phyloP scores from a whole-genome alignment of 2,113 vertebrate genomes.

The Taurulus bubalis region DNA sequence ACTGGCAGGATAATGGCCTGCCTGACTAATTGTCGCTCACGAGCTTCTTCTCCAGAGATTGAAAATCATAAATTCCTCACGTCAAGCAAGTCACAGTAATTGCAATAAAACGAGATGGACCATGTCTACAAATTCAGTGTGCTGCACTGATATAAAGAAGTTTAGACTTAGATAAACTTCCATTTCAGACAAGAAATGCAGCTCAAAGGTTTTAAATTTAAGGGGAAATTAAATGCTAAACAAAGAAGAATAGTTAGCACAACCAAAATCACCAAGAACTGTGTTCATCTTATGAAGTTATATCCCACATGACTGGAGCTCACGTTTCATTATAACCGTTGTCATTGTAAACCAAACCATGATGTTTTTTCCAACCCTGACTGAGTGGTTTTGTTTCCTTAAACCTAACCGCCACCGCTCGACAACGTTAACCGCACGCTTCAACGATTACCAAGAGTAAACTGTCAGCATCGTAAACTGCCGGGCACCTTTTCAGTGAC shows the following conservation, averaged over 20 bases:
- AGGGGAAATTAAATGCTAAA: background rate
- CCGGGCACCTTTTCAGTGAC: too few species aligned
- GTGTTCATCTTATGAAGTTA: too few species aligned
- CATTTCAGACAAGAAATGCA: background rate
- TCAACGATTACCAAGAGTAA: too few species aligned
- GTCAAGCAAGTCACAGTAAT: background rate
- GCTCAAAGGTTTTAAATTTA: background rate
- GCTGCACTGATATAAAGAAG: too few species aligned
- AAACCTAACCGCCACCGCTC: too few species aligned
- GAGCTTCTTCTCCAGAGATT: constrained; percentile 17
- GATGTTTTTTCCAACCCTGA: too few species aligned
- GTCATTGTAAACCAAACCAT: too few species aligned
- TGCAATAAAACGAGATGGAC: background rate
- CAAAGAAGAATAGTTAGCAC: too few species aligned
- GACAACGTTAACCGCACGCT: too few species aligned
- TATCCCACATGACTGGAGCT: background rate
- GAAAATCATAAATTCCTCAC: constrained; percentile 2
- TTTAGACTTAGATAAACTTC: background rate
- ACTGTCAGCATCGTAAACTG: too few species aligned
- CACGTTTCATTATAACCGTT: background rate
- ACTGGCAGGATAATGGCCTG: constrained; percentile 55
- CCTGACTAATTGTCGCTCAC: constrained; percentile 44
- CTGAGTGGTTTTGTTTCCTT: too few species aligned
- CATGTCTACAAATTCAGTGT: background rate
- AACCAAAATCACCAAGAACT: too few species aligned